phyloP scores from a whole-genome alignment of 2,888 invertebrate genomes.

The Polymixis lichenea region DNA sequence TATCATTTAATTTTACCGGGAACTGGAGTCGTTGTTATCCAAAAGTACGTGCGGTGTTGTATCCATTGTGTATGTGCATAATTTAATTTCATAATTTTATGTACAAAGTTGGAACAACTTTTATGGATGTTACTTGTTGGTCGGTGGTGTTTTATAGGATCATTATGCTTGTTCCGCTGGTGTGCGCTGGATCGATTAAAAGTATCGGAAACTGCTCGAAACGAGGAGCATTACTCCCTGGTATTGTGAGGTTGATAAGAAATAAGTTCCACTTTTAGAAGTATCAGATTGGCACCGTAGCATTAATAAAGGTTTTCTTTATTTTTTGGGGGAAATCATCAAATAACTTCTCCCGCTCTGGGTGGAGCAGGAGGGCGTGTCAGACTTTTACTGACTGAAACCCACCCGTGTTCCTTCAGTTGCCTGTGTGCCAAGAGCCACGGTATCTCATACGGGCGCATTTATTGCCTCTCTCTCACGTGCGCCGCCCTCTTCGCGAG shows the following conservation, averaged over 20 bases:
- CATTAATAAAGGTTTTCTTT: too few relatives aligned
- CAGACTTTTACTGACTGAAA: too few relatives aligned
- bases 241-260: neutral
- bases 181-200: conserved; percentile 19
- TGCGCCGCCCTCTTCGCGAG: too few relatives aligned
- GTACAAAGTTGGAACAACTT: conserved; percentile 55
- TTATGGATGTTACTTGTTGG: conserved; percentile 51
- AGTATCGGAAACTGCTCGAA: conserved; percentile 17
- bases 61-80: conserved; percentile 47
- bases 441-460: too few relatives aligned
- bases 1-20: conserved; percentile 40
- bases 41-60: conserved; percentile 29
- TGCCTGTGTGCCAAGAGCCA: too few relatives aligned
- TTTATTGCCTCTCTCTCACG: too few relatives aligned
- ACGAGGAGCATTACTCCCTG: neutral
- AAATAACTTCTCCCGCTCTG: too few relatives aligned
- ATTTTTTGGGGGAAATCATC: too few relatives aligned
- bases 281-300: too few relatives aligned
- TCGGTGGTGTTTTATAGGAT: conserved; percentile 41
- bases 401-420: too few relatives aligned
- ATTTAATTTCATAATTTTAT: conserved; percentile 57
- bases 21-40: conserved; percentile 37
- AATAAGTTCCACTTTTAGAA: neutral
- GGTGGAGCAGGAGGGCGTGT: too few relatives aligned
- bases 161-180: conserved; percentile 35